These are phyloP conservation scores for Spicauda simplicius DNA, from an alignment of 2,888 invertebrate genomes.

Conservation along the genomic window DNA sequence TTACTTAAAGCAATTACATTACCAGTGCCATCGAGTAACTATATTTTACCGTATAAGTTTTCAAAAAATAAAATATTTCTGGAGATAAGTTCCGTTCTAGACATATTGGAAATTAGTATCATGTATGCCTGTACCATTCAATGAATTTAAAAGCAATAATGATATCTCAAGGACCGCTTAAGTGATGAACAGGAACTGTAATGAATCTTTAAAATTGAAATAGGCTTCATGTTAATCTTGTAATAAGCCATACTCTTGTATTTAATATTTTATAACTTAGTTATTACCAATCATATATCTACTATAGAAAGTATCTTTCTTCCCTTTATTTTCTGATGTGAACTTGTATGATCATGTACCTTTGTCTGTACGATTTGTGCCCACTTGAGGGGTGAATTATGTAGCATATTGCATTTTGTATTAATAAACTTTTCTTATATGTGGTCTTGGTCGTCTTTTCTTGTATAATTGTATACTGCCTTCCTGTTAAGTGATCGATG, in stretches of 20 bases:
- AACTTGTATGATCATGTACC: conserved; percentile 46
- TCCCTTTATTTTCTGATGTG: conserved; percentile 47
- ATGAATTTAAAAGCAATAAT: too few relatives aligned
- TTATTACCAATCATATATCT: conserved; percentile 56
- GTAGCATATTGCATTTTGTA: conserved; percentile 78
- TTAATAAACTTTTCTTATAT: conserved; percentile 82
- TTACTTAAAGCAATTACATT: background rate
- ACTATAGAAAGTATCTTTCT: conserved; percentile 45
- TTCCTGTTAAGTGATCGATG: too few relatives aligned
- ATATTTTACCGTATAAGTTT: background rate
- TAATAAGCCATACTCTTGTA: conserved; percentile 54
- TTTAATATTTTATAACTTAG: conserved; percentile 46
- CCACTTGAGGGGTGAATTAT: conserved; percentile 50
- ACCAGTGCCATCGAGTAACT: conserved; percentile 2
- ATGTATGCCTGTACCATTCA: too few relatives aligned
- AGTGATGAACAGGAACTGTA: background rate
- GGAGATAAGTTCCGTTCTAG: background rate
- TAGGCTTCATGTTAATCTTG: conserved; percentile 41
- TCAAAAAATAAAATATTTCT: background rate
- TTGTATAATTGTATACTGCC: background rate
- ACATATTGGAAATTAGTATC: background rate
- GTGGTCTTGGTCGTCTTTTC: conserved; percentile 52
- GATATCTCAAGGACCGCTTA: too few relatives aligned
- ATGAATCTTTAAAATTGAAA: background rate
- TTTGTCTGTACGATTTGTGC: conserved; percentile 48